Evolutionary conservation across 2,888 invertebrate species (phyloP), one percentile per base, ranked within the genome.

Genomic region (Heliconius ethilla): DNA sequence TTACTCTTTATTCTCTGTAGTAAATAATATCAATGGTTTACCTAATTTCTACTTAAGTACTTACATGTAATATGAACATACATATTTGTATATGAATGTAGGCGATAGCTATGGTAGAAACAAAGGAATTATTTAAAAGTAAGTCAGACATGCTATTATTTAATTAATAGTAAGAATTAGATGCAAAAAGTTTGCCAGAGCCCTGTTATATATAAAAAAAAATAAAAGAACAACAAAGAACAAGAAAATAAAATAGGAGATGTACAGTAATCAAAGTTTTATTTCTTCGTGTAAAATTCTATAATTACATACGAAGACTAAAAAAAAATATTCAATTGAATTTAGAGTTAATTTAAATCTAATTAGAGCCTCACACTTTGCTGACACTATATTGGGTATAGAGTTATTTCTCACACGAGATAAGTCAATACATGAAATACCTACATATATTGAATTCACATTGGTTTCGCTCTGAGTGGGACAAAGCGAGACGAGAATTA

Each of bases 401-500:
- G n/a, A 40, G 40, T 7, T 40, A 67, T 25, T 67, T 67, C 67
- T 40, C 40, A 40, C 67, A 25, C n/a, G 33, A 9, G 66, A 4
- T 37, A 66, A 69, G 69, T 69, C 15, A 45, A 69, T 25, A 25
- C 40, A 69, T 69, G 13, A 11, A 40, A 69, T 40, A 69, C 25
- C 40, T 15, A 40, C 69, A 69, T 40, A 40, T 69, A 67, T 67
- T 67, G 37, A 67, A 45, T 69, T n/a, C 69, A 67, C 69, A 3
- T 15, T n/a, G 15, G 40, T 69, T 67, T 69, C 15, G 9, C 40
- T 40, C 9, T 40, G 40, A 69, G 18, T 69, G 69, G 40, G 40
- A 40, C 40, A 69, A 69, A 69, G 25, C 40, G 69, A 40, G 18
- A 40, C 25, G n/a, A n/a, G 25, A 40, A 69, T 69, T 69, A 13